These are phyloP conservation scores for Eufriesea mexicana DNA, from an alignment of 1,140 invertebrate species.

Conservation along the genomic window DNA sequence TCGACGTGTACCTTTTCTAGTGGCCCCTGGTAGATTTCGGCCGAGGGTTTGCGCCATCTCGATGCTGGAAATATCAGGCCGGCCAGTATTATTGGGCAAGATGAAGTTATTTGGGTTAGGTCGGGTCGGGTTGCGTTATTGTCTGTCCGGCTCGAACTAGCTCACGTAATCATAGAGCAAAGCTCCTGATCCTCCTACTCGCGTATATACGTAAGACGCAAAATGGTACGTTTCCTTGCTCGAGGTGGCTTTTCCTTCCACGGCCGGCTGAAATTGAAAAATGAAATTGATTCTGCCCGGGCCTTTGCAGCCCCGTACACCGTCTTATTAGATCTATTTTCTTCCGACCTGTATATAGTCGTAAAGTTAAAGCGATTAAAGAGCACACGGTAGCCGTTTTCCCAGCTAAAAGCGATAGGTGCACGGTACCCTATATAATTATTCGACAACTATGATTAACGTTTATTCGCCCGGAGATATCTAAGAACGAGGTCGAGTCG, in stretches of 20 bases:
- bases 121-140: slow-evolving; percentile 65
- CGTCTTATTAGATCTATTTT: slow-evolving; percentile 65
- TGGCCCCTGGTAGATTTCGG: slow-evolving; percentile 48
- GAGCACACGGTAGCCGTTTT: neutral
- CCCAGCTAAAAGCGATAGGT: neutral
- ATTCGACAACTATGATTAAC: slow-evolving; percentile 10
- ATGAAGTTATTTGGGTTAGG: slow-evolving; percentile 71
- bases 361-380: slow-evolving; percentile 46
- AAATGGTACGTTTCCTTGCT: slow-evolving; percentile 58
- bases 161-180: slow-evolving; percentile 70
- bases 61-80: slow-evolving; percentile 59
- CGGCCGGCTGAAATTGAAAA: slow-evolving; percentile 64
- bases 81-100: slow-evolving; percentile 66
- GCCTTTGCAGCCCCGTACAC: slow-evolving; percentile 47
- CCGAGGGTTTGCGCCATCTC: slow-evolving; percentile 52
- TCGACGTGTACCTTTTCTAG: slow-evolving; percentile 42
- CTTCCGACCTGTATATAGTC: slow-evolving; percentile 7
- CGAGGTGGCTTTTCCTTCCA: slow-evolving; percentile 54
- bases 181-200: slow-evolving; percentile 66
- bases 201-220: slow-evolving; percentile 57
- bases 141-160: slow-evolving; percentile 65
- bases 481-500: neutral
- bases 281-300: slow-evolving; percentile 66
- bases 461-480: neutral
- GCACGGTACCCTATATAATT: neutral